Conservation (phyloP, 1,140 invertebrate genomes). For the Acyrthosiphon pisum region DNA sequence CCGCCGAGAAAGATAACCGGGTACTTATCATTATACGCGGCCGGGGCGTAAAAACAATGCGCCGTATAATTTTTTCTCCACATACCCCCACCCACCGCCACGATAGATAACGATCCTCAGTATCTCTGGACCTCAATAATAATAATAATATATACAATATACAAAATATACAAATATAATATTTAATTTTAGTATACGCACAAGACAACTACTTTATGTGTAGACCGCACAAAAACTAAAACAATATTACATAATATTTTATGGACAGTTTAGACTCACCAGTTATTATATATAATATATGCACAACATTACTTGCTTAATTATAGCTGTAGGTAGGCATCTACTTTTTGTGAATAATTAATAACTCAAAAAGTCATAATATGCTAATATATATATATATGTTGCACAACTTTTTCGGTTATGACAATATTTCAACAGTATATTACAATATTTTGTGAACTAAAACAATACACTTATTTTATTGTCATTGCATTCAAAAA, state of each 20-base stretch:
- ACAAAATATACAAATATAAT: not conserved
- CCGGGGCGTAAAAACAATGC: slow-evolving; percentile 44
- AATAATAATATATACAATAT: not conserved
- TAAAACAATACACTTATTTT: not conserved
- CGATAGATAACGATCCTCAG: slow-evolving; percentile 14
- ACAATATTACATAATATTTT: not conserved
- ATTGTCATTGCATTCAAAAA: not conserved
- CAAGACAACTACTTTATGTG: not conserved
- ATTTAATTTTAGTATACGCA: not conserved
- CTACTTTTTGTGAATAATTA: not conserved
- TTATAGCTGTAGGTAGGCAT: not conserved
- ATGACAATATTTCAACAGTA: not conserved
- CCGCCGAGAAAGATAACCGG: slow-evolving; percentile 43
- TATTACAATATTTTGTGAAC: not conserved
- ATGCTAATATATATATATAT: not conserved
- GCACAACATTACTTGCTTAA: not conserved
- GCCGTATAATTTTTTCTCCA: not conserved
- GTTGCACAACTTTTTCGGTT: not conserved
- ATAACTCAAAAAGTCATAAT: not conserved
- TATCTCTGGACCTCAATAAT: slow-evolving; percentile 20
- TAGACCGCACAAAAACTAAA: not conserved
- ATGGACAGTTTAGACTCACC: not conserved
- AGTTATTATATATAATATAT: not conserved
- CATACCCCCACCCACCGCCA: not conserved
- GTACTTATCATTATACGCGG: slow-evolving; percentile 44